phyloP scores from a whole-genome alignment of 2,797 vertebrate species.

The Muscicapa comitata region DNA sequence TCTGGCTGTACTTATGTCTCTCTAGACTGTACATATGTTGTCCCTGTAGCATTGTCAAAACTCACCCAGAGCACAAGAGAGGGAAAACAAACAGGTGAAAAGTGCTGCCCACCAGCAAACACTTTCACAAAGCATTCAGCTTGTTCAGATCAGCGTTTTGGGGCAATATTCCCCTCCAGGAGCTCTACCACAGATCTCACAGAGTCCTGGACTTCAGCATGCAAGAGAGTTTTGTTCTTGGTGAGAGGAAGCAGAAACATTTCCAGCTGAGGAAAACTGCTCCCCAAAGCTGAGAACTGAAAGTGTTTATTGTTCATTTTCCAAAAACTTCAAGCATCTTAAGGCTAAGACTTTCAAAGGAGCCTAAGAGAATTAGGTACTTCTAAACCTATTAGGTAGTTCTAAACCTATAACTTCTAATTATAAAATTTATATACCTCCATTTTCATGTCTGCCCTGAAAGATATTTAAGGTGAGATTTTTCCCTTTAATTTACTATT shows the following conservation, averaged over 20 bases:
- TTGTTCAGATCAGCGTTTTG: neutral
- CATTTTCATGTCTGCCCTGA: neutral
- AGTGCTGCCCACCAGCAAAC: neutral
- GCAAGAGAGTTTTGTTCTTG: neutral
- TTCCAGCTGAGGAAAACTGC: neutral
- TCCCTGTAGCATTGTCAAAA: neutral
- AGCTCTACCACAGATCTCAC: neutral
- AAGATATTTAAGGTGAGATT: neutral
- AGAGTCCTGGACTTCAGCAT: neutral
- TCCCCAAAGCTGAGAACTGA: neutral
- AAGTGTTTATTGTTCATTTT: slow-evolving; percentile 6
- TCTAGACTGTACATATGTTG: neutral
- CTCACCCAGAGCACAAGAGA: neutral
- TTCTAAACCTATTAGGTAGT: neutral
- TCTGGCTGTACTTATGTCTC: neutral
- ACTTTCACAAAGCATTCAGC: neutral
- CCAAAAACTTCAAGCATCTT: neutral
- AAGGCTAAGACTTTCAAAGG: neutral
- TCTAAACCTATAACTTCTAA: neutral
- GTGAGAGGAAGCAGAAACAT: neutral
- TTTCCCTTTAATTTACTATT: neutral
- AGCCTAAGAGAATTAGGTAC: neutral
- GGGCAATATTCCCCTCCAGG: neutral
- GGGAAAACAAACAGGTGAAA: neutral
- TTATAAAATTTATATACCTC: neutral